A percentile compares a stretch with the other conserved stretches of the same genome.
phyloP scores from a whole-genome alignment of 2,797 vertebrate genomes.

The Peromyscus attwateri region DNA sequence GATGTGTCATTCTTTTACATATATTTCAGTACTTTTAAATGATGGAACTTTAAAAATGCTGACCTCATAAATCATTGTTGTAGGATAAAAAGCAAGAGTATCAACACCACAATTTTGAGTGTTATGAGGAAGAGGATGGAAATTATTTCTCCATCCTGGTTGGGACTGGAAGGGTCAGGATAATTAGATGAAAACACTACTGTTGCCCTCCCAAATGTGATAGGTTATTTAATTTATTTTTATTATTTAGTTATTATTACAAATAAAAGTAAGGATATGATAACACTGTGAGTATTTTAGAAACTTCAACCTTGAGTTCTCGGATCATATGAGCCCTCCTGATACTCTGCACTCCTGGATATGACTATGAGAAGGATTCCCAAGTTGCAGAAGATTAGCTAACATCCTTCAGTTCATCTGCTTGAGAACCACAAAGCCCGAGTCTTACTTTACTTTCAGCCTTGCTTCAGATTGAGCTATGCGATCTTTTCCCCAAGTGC shows the following conservation, averaged over 20 bases:
- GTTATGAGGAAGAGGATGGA: constrained; percentile 28
- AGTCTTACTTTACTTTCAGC: not conserved
- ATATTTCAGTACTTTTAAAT: constrained; percentile 41
- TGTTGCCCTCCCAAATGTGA: not conserved
- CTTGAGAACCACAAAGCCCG: not conserved
- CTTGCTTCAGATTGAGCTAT: not conserved
- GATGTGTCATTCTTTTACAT: not conserved
- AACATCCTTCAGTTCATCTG: not conserved
- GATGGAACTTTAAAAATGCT: not conserved
- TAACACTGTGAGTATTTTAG: not conserved
- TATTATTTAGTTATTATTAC: constrained; percentile 6
- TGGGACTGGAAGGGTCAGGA: not conserved
- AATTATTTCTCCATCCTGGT: not conserved
- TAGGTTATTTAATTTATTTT: not conserved
- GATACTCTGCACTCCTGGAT: not conserved
- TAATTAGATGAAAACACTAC: constrained; percentile 6
- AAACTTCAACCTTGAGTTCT: constrained; percentile 55
- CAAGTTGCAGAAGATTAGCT: not conserved
- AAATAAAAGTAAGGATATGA: not conserved
- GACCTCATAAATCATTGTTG: not conserved
- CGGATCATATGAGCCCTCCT: not conserved
- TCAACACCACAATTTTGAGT: not conserved
- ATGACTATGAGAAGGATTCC: not conserved
- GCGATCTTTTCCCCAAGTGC: not conserved
- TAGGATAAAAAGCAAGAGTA: constrained; percentile 5